Conservation (phyloP, 2,888 invertebrate genomes). For the Tenthredo scrophulariae region DNA sequence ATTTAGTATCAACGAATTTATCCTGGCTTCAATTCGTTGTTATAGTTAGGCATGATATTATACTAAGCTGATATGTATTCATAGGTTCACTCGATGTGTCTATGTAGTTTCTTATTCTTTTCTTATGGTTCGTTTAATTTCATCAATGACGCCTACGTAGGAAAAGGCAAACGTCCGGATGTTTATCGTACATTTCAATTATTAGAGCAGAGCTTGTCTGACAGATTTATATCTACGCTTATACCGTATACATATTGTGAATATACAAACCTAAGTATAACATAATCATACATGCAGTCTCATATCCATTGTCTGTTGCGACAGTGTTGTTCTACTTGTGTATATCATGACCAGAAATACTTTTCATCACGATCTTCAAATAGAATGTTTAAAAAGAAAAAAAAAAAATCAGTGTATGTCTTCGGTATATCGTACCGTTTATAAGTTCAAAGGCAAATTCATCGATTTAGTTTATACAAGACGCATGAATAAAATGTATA, state of each 20-base stretch:
- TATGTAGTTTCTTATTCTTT: neutral
- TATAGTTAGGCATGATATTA: neutral
- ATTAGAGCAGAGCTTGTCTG: neutral
- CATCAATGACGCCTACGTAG: constrained; percentile 2
- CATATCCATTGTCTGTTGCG: neutral
- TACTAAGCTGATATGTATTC: neutral
- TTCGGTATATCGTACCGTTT: neutral
- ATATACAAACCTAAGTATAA: neutral
- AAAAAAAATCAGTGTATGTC: neutral
- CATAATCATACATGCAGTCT: neutral
- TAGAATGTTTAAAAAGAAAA: neutral
- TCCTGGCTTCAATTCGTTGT: neutral
- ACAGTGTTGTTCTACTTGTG: neutral
- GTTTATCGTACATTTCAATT: constrained; percentile 24
- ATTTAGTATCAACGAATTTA: neutral
- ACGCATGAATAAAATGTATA: constrained; percentile 1
- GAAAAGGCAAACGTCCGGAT: neutral
- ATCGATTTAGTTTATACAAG: neutral
- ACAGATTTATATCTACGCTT: constrained; percentile 4
- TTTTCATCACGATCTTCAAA: neutral
- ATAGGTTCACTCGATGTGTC: neutral
- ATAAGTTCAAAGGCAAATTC: neutral
- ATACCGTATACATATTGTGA: neutral
- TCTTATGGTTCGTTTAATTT: neutral
- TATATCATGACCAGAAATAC: neutral